Evolutionary conservation across 2,888 invertebrate genomes (phyloP).

Genomic region (Conus canariensis): DNA sequence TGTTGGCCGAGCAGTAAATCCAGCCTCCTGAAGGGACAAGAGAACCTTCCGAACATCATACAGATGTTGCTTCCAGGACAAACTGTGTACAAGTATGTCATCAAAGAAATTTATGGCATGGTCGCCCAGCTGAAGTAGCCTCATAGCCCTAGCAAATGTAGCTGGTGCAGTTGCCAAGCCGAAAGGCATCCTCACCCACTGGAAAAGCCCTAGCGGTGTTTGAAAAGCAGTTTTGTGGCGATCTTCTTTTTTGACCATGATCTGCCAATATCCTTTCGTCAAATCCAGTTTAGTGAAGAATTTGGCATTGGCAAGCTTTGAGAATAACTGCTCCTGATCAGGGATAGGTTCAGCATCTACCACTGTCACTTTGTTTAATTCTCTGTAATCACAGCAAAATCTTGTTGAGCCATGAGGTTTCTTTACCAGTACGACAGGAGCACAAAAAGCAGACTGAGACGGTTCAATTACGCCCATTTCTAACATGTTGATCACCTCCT

Average conservation of each 20-base stretch:
- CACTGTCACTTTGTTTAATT: constrained; percentile 49
- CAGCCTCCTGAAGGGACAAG: constrained; percentile 33
- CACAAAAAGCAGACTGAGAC: constrained; percentile 33
- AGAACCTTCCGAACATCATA: constrained; percentile 4
- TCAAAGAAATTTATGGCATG: constrained; percentile 25
- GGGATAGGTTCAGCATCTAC: constrained; percentile 61
- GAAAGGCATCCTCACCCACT: constrained; percentile 42
- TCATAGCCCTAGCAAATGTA: constrained; percentile 40
- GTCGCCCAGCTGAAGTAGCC: background rate
- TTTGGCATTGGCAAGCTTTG: constrained; percentile 45
- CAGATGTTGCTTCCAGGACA: constrained; percentile 33
- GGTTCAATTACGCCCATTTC: constrained; percentile 46
- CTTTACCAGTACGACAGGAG: constrained; percentile 40
- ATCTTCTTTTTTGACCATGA: constrained; percentile 6
- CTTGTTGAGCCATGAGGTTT: constrained; percentile 13
- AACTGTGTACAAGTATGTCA: constrained; percentile 32
- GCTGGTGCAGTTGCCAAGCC: constrained; percentile 39
- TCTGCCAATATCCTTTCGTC: constrained; percentile 44
- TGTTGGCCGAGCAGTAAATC: constrained; percentile 46
- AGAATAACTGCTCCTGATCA: constrained; percentile 55
- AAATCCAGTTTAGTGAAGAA: constrained; percentile 49
- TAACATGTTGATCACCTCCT: constrained; percentile 46
- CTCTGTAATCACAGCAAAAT: constrained; percentile 32
- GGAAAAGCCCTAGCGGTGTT: constrained; percentile 28
- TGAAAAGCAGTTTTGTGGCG: constrained; percentile 32